Conservation (phyloP, 2,113 vertebrate genomes). For the Nibea coibor region DNA sequence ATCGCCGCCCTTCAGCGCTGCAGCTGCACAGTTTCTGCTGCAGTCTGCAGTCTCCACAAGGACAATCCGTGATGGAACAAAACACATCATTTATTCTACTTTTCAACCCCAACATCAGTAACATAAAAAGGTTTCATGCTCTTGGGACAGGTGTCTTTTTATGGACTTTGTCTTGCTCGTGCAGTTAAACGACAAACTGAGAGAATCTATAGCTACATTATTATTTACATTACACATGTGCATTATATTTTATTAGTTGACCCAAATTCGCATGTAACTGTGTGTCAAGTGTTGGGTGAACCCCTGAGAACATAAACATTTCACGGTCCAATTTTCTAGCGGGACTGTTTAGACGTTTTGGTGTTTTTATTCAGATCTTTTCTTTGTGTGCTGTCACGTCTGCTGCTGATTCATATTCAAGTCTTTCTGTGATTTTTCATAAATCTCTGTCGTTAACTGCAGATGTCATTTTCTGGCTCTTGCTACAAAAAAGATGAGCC, state of each 20-base stretch:
- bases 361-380: not conserved
- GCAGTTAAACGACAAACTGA: not conserved
- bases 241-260: not conserved
- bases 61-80: slow-evolving; percentile 14
- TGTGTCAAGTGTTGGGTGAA: not conserved
- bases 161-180: not conserved
- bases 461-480: not conserved
- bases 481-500: not conserved
- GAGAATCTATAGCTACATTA: slow-evolving; percentile 6
- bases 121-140: not conserved
- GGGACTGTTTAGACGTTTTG: not conserved
- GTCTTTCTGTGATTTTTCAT: not conserved
- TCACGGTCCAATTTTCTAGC: not conserved
- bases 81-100: slow-evolving; percentile 14
- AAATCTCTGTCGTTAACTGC: not conserved
- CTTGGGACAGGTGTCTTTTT: not conserved
- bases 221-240: not conserved
- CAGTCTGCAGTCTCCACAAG: slow-evolving; percentile 53
- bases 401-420: not conserved
- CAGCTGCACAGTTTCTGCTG: slow-evolving; percentile 60
- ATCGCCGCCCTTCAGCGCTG: slow-evolving; percentile 55
- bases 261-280: not conserved
- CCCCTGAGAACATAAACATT: not conserved
- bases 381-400: not conserved
- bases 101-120: not conserved